Conservation (phyloP, 2,113 vertebrate species). For the Rousettus leschenaultii region DNA sequence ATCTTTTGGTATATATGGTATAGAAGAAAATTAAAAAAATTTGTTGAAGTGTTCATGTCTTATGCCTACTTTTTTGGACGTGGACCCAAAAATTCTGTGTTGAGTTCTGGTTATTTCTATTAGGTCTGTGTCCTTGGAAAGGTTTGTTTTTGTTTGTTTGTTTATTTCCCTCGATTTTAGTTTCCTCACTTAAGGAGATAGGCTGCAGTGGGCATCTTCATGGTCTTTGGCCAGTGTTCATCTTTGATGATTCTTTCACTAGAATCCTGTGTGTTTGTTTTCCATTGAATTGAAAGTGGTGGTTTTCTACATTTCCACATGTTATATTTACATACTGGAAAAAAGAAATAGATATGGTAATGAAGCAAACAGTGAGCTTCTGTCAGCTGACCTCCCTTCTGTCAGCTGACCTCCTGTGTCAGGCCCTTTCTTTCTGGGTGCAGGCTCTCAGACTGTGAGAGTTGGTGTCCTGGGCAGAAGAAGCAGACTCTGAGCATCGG, state of each 20-base stretch:
- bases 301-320: neutral
- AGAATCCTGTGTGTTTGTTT: neutral
- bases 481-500: neutral
- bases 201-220: neutral
- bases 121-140: neutral
- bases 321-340: neutral
- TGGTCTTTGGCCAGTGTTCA: neutral
- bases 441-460: neutral
- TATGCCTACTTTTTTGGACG: neutral
- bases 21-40: neutral
- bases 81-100: neutral
- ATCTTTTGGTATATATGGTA: neutral
- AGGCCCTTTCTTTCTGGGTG: neutral
- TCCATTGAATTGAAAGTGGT: neutral
- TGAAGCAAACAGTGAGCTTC: neutral
- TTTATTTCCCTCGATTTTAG: neutral
- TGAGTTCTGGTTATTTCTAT: neutral
- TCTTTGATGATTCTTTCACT: neutral
- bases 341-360: neutral
- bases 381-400: neutral
- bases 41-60: neutral
- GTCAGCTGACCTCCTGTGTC: neutral
- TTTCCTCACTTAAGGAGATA: neutral
- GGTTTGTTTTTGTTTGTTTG: neutral
- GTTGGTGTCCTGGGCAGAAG: neutral